Evolutionary conservation across 2,797 vertebrate genomes (phyloP).

Genomic region (Gallirallus australis): DNA sequence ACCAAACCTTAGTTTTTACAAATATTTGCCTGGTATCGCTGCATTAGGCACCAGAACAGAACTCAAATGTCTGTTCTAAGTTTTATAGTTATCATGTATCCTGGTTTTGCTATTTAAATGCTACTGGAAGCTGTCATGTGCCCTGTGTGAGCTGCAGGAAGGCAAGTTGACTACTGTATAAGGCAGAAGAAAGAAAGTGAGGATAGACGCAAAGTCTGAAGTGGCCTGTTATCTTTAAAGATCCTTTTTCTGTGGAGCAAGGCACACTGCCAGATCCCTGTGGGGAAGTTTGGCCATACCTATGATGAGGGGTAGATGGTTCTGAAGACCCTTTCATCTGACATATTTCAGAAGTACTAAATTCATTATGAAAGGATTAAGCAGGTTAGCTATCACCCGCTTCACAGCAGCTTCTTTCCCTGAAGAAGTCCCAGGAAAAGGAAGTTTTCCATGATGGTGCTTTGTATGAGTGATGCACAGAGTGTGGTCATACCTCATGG

Average conservation of each 20-base stretch:
- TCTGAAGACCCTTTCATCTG: background rate
- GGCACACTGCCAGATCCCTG: background rate
- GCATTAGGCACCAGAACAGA: background rate
- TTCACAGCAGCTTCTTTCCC: background rate
- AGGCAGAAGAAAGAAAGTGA: background rate
- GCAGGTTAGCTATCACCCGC: background rate
- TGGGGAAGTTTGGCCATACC: background rate
- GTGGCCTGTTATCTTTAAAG: background rate
- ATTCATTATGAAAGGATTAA: slow-evolving; percentile 10
- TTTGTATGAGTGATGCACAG: background rate
- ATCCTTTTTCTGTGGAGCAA: background rate
- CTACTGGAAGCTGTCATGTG: background rate
- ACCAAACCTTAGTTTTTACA: background rate
- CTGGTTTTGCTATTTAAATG: background rate
- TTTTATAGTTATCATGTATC: background rate
- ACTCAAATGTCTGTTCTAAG: background rate
- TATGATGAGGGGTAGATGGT: background rate
- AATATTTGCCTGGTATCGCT: background rate
- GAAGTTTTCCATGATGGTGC: background rate
- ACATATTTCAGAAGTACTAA: background rate
- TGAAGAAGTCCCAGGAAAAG: background rate
- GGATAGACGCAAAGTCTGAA: background rate
- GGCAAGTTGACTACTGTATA: background rate
- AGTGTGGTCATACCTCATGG: background rate
- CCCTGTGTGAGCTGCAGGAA: background rate